Conservation (phyloP, 2,797 vertebrate genomes). For the Anguilla obscura region DNA sequence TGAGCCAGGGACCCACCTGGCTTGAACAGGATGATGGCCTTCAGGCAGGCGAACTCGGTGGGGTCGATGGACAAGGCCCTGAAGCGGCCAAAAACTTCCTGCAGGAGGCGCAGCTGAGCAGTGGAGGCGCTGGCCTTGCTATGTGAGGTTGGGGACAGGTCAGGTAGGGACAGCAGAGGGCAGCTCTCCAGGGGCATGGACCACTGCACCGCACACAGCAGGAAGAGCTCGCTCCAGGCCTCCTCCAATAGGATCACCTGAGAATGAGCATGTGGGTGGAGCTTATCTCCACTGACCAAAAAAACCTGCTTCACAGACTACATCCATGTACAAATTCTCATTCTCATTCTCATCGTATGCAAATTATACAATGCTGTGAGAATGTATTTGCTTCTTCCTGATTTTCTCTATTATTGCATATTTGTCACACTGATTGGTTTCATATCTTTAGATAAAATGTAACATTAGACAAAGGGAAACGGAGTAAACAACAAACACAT, state of each 20-base stretch:
- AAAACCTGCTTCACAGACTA: not conserved
- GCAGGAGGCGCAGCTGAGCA: conserved; percentile 73
- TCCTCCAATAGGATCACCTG: conserved; percentile 95
- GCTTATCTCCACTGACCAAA: not conserved
- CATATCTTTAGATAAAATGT: too few species aligned
- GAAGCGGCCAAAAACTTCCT: conserved; percentile 87
- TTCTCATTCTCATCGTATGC: not conserved
- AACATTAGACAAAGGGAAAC: too few species aligned
- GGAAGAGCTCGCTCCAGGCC: conserved; percentile 92
- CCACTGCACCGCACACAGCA: conserved; percentile 93
- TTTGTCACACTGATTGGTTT: too few species aligned
- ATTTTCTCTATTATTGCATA: too few species aligned
- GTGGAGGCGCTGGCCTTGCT: conserved; percentile 76
- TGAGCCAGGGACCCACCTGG: conserved; percentile 75
- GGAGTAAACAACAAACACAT: too few species aligned
- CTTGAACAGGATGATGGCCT: conserved; percentile 94
- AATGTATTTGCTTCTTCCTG: too few species aligned
- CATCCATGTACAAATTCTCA: not conserved
- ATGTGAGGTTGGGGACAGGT: conserved; percentile 73
- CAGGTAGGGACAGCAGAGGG: conserved; percentile 83
- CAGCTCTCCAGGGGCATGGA: conserved; percentile 91
- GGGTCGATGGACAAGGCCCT: conserved; percentile 85
- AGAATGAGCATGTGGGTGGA: not conserved
- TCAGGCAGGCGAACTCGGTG: conserved; percentile 97
- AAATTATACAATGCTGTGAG: too few species aligned